Evolutionary conservation across 2,797 vertebrate genomes (phyloP), one percentile per base, ranked within the genome.

Genomic region (Enteromius thamalakanensis): DNA sequence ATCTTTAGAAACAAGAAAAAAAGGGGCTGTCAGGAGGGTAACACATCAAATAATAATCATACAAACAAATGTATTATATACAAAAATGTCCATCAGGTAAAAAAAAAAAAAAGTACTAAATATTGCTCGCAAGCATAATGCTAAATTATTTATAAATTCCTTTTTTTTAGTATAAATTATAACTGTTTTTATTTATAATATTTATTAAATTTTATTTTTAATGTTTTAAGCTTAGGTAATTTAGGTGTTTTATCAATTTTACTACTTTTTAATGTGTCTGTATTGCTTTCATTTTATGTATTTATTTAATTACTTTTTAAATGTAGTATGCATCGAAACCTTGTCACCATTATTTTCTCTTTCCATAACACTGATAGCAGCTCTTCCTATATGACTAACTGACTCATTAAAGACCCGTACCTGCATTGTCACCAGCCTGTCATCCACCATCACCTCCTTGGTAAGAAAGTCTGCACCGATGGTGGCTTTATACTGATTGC

Each of bases 401-500:
- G 40, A 40, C 40, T 45, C 10, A 45, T 45, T 45, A 58, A 51
- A 62, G 23, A 42, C 15, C 75, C 77, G 34, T 78, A 92, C 91
- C 91, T 92, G 91, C 88, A 92, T 89, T 15, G 91, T 92, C 68
- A 92, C 90, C 71, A 91, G 90, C 71, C 87, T 78, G 79, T 91
- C 90, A 17, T 92, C 90, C 75, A 91, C 90, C 90, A 91, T 91
- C 69, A 92, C 87, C 79, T 92, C 90, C 85, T 91, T 92, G 45
- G 90, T 92, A 37, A 92, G 89, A 84, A 92, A 92, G 69, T 92
- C 91, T 3, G 91, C 91, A 62, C 91, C 91, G 49, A 92, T 91
- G 10, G 91, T 92, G 34, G 91, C 91, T 87, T 92, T 92, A 86
- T 92, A 92, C 87, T 92, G 91, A 84, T 91, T 92, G 81, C 91